phyloP scores from a whole-genome alignment of 2,113 vertebrate species.

The Otus sunia region DNA sequence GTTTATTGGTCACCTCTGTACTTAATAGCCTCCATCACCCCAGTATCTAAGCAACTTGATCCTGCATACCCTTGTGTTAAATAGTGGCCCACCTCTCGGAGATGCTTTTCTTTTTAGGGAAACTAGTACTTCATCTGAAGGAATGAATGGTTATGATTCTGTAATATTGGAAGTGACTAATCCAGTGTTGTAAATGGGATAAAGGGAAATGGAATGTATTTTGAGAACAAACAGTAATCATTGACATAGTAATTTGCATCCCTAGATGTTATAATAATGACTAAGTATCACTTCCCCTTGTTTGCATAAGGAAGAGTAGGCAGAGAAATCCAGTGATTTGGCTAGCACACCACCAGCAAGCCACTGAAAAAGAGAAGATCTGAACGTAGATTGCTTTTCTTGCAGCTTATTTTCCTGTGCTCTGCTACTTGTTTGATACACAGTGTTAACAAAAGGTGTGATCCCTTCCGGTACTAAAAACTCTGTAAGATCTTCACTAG shows the following conservation, averaged over 20 bases:
- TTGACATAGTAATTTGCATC: conserved; percentile 65
- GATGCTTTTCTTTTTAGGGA: background rate
- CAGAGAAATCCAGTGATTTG: conserved; percentile 41
- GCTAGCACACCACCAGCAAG: background rate
- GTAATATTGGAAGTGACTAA: conserved; percentile 65
- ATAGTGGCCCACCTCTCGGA: background rate
- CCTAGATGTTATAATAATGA: conserved; percentile 68
- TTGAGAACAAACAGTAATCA: conserved; percentile 70
- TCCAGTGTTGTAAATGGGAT: conserved; percentile 50
- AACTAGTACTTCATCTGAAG: conserved; percentile 10
- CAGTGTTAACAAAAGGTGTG: background rate
- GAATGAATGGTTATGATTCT: conserved; percentile 59
- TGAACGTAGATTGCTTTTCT: background rate
- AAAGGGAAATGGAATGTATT: conserved; percentile 62
- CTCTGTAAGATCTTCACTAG: background rate
- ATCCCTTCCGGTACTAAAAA: background rate
- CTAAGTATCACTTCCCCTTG: conserved; percentile 62
- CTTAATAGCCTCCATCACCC: background rate
- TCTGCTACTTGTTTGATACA: background rate
- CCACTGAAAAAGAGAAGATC: background rate
- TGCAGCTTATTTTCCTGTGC: background rate
- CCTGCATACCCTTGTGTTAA: background rate
- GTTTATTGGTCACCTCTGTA: conserved; percentile 3
- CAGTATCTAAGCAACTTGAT: conserved; percentile 2
- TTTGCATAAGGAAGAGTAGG: conserved; percentile 56